Conservation (phyloP, 1,140 invertebrate genomes). For the Gryon sp. region DNA sequence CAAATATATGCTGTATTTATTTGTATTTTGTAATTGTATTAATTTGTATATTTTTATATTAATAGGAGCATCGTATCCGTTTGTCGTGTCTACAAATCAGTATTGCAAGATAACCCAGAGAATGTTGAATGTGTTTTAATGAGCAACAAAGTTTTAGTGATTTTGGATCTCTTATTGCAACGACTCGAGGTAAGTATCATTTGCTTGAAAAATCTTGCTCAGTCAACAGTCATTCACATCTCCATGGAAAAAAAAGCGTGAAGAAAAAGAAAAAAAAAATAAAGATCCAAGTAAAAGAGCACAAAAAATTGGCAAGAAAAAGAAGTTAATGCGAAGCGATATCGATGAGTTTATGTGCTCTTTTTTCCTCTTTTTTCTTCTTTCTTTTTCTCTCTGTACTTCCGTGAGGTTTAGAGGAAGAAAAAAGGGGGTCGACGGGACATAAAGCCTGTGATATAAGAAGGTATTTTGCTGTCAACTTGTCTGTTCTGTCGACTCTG, state of each 20-base stretch:
- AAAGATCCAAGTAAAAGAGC: not conserved
- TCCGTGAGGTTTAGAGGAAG: too few relatives aligned
- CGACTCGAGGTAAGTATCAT: conserved; percentile 82
- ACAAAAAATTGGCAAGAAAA: conserved; percentile 29
- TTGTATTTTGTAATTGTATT: not conserved
- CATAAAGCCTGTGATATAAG: conserved; percentile 52
- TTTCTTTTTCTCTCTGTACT: conserved; percentile 22
- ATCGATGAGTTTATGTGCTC: conserved; percentile 24
- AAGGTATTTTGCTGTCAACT: conserved; percentile 67
- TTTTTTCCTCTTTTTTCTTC: conserved; percentile 20
- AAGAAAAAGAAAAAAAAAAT: not conserved
- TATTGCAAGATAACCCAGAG: conserved; percentile 79
- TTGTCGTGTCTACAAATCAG: conserved; percentile 82
- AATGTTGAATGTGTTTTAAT: conserved; percentile 85
- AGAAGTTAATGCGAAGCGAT: conserved; percentile 49
- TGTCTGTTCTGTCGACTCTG: conserved; percentile 71
- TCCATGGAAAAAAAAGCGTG: too few relatives aligned
- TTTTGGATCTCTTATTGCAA: conserved; percentile 85
- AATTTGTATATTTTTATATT: conserved; percentile 23
- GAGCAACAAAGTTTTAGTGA: conserved; percentile 84
- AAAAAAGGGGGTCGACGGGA: not conserved
- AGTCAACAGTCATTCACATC: conserved; percentile 3
- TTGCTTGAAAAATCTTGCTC: not conserved
- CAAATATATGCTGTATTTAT: too few relatives aligned
- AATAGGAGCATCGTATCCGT: conserved; percentile 83